These are phyloP conservation scores for Leptopilina boulardi DNA, from an alignment of 1,140 invertebrate species.

Conservation along the genomic window DNA sequence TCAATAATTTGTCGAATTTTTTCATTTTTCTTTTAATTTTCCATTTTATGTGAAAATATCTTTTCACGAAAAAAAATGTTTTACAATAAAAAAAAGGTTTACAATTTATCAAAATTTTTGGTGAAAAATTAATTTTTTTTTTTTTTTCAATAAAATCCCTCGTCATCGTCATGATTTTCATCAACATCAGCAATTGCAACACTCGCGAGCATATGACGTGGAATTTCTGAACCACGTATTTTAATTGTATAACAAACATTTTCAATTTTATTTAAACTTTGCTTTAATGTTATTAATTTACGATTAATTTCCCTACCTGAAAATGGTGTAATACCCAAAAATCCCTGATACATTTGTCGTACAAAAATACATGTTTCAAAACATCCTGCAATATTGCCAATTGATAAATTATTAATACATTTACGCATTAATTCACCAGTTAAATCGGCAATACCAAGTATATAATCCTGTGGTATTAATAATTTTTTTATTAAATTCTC, in stretches of 20 bases:
- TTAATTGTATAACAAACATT: slow-evolving; percentile 89
- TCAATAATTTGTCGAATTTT: no score
- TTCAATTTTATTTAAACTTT: slow-evolving; percentile 89
- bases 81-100: no score
- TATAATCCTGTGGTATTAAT: slow-evolving; percentile 82
- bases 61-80: no score
- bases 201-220: slow-evolving; percentile 81
- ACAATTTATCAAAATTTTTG: no score
- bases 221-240: slow-evolving; percentile 88
- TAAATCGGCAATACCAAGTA: slow-evolving; percentile 91
- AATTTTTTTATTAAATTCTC: no score
- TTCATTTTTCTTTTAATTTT: no score
- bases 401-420: slow-evolving; percentile 89
- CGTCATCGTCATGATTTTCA: slow-evolving; percentile 74
- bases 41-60: no score
- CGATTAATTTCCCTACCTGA: slow-evolving; percentile 82
- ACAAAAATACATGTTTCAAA: slow-evolving; percentile 85
- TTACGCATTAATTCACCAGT: slow-evolving; percentile 94
- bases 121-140: not conserved
- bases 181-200: slow-evolving; percentile 71
- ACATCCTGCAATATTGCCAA: slow-evolving; percentile 86
- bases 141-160: slow-evolving; percentile 68
- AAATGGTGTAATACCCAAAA: slow-evolving; percentile 77
- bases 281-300: slow-evolving; percentile 84
- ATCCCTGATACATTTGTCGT: slow-evolving; percentile 84